phyloP scores from a whole-genome alignment of 2,113 vertebrate species.

The Heliornis fulica region DNA sequence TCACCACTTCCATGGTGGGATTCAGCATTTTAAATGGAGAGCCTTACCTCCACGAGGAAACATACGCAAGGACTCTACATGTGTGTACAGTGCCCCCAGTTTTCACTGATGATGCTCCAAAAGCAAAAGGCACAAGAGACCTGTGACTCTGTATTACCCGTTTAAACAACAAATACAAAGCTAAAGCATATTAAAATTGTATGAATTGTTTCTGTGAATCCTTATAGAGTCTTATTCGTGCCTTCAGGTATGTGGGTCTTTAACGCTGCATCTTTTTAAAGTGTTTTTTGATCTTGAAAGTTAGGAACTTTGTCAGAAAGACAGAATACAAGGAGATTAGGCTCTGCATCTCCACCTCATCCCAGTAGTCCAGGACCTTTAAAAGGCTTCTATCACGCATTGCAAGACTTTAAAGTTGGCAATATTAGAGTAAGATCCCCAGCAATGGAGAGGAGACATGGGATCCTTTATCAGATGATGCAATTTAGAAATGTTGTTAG shows the following conservation, averaged over 20 bases:
- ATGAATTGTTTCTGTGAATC: not conserved
- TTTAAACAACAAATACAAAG: conserved; percentile 16
- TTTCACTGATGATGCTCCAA: not conserved
- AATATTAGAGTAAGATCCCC: not conserved
- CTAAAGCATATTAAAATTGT: not conserved
- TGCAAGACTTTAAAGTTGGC: not conserved
- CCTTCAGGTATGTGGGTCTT: not conserved
- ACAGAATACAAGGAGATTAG: not conserved
- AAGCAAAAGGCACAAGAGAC: not conserved
- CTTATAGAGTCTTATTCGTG: not conserved
- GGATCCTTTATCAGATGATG: not conserved
- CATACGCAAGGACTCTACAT: not conserved
- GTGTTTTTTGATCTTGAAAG: not conserved
- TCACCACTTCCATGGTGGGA: not conserved
- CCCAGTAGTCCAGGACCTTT: not conserved
- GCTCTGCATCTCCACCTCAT: not conserved
- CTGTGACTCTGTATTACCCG: not conserved
- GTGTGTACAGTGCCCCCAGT: not conserved
- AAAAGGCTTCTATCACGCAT: not conserved
- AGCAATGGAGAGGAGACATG: not conserved
- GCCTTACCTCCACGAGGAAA: not conserved
- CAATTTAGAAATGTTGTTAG: not conserved
- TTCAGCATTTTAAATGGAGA: not conserved
- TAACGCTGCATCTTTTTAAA: not conserved
- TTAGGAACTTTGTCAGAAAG: not conserved